phyloP scores from a whole-genome alignment of 2,797 vertebrate genomes.

The Sebastes baramenuke region DNA sequence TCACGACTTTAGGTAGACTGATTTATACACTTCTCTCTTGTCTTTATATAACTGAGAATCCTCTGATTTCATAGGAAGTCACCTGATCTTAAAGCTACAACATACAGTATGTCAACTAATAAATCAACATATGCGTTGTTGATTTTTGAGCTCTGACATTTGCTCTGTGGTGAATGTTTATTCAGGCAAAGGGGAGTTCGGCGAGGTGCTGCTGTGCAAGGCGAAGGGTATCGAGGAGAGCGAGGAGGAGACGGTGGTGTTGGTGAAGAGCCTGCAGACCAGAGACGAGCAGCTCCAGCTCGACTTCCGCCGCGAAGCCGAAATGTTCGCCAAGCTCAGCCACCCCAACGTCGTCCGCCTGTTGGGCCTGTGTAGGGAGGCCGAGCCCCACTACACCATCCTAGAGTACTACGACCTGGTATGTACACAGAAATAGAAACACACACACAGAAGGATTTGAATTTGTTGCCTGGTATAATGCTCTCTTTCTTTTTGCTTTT shows the following conservation, averaged over 20 bases:
- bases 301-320: conserved; percentile 92
- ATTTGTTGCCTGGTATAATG: not conserved
- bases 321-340: conserved; percentile 96
- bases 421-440: conserved; percentile 13
- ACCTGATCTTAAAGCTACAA: not conserved
- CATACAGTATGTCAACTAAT: not conserved
- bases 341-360: conserved; percentile 91
- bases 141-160: not conserved
- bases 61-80: not conserved
- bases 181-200: conserved; percentile 94
- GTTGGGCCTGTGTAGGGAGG: conserved; percentile 91
- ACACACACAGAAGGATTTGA: not conserved
- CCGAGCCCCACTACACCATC: conserved; percentile 94
- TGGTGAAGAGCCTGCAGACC: conserved; percentile 94
- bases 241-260: conserved; percentile 88
- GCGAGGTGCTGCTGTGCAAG: conserved; percentile 96
- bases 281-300: conserved; percentile 92
- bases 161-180: conserved; percentile 4
- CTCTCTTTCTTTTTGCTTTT: not conserved
- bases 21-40: rapidly evolving
- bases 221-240: conserved; percentile 88
- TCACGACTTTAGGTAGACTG: conserved; percentile 91
- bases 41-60: not conserved
- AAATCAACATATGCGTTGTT: not conserved
- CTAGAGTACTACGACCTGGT: conserved; percentile 98